A percentile compares a stretch with the other conserved stretches of the same genome.
Conservation (phyloP, 2,797 vertebrate species). For the Ispidina lecontei region DNA sequence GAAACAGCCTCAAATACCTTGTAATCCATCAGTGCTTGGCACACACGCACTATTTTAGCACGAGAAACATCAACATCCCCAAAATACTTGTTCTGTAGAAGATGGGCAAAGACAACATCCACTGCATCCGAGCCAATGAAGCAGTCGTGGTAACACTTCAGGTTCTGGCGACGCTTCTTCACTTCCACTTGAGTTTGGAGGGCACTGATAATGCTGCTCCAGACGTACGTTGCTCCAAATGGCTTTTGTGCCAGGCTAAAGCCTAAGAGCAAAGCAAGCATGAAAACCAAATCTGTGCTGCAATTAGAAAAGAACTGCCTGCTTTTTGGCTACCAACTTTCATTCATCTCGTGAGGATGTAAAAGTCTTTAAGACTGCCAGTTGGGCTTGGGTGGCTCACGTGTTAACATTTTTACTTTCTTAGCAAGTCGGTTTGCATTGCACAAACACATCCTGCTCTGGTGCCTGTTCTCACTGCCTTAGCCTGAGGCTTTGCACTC, state of each 20-base stretch:
- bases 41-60: conserved; percentile 91
- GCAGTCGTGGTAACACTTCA: conserved; percentile 92
- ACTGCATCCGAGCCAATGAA: conserved; percentile 95
- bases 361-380: not conserved
- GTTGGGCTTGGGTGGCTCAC: not conserved
- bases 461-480: not conserved
- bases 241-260: conserved; percentile 91
- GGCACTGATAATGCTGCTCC: conserved; percentile 93
- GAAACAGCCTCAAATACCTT: conserved; percentile 94
- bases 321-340: not conserved
- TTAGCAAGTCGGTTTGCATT: not conserved
- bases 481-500: not conserved
- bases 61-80: conserved; percentile 90
- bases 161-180: conserved; percentile 91
- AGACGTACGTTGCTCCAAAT: conserved; percentile 93
- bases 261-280: conserved; percentile 66
- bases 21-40: conserved; percentile 95
- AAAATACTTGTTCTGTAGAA: conserved; percentile 92
- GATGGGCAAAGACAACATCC: conserved; percentile 91
- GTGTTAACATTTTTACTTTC: not conserved
- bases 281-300: not conserved
- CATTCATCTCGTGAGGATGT: not conserved
- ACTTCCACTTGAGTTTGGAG: conserved; percentile 92
- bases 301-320: not conserved
- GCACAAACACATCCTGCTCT: accelerated